Conservation (phyloP, 2,113 vertebrate species). For the Uria lomvia region DNA sequence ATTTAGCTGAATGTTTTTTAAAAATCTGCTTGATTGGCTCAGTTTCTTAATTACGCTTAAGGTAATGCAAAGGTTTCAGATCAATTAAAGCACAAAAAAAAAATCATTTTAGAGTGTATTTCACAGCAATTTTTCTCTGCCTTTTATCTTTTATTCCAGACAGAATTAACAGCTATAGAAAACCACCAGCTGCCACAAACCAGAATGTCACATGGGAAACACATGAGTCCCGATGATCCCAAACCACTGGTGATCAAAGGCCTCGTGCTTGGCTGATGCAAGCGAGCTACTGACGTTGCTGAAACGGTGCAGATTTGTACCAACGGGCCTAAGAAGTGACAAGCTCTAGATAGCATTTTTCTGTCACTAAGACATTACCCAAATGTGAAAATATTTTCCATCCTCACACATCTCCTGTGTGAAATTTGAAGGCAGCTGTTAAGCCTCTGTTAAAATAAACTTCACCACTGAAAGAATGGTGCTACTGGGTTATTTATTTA, state of each 20-base stretch:
- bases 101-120: background rate
- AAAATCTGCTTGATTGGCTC: background rate
- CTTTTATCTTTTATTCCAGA: background rate
- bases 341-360: background rate
- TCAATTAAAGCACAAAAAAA: background rate
- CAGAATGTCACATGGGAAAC: background rate
- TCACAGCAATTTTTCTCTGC: background rate
- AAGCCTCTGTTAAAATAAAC: background rate
- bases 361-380: background rate
- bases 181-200: background rate
- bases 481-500: background rate
- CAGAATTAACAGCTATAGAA: background rate
- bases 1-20: background rate
- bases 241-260: background rate
- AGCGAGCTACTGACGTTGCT: background rate
- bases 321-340: background rate
- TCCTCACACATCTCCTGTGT: background rate
- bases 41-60: background rate
- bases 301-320: background rate
- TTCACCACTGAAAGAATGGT: background rate
- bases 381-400: background rate
- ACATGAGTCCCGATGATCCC: background rate
- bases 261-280: background rate
- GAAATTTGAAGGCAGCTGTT: background rate
- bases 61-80: background rate